Evolutionary conservation across 2,113 vertebrate species (phyloP).

Genomic region (Platichthys stellatus): DNA sequence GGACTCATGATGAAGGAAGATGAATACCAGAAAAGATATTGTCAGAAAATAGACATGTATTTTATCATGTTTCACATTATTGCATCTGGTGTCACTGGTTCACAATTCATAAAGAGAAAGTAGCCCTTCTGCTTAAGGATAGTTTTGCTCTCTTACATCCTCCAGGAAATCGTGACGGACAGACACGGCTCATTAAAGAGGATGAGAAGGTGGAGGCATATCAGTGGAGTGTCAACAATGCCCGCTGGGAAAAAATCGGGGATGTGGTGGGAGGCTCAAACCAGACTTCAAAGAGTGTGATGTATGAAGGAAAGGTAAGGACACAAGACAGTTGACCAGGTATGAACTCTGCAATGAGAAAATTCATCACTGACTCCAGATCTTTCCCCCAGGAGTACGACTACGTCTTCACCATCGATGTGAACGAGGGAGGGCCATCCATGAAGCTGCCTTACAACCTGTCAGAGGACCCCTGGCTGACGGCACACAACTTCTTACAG

Average conservation of each 20-base stretch:
- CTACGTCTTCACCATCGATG: slow-evolving; percentile 96
- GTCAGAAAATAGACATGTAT: no score
- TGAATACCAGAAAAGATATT: background rate
- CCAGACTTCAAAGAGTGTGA: slow-evolving; percentile 90
- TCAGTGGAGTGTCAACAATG: slow-evolving; percentile 81
- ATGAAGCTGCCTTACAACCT: slow-evolving; percentile 96
- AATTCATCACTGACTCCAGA: background rate
- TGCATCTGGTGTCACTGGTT: background rate
- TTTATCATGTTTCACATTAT: background rate
- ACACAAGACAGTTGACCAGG: background rate
- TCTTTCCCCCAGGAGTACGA: slow-evolving; percentile 89
- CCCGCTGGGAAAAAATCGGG: slow-evolving; percentile 96
- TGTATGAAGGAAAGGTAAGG: slow-evolving; percentile 96
- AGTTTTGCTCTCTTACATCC: background rate
- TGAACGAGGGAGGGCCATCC: slow-evolving; percentile 94
- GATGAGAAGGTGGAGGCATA: slow-evolving; percentile 81
- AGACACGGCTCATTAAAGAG: slow-evolving; percentile 82
- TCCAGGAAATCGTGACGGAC: slow-evolving; percentile 82
- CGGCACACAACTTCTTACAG: slow-evolving; percentile 95
- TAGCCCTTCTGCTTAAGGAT: background rate
- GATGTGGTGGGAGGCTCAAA: slow-evolving; percentile 97
- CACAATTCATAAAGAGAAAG: background rate
- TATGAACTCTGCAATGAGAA: fast-evolving
- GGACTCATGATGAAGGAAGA: no score
- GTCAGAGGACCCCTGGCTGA: slow-evolving; percentile 94